Evolutionary conservation across 1,140 invertebrate species (phyloP).

Genomic region (Pissodes strobi): DNA sequence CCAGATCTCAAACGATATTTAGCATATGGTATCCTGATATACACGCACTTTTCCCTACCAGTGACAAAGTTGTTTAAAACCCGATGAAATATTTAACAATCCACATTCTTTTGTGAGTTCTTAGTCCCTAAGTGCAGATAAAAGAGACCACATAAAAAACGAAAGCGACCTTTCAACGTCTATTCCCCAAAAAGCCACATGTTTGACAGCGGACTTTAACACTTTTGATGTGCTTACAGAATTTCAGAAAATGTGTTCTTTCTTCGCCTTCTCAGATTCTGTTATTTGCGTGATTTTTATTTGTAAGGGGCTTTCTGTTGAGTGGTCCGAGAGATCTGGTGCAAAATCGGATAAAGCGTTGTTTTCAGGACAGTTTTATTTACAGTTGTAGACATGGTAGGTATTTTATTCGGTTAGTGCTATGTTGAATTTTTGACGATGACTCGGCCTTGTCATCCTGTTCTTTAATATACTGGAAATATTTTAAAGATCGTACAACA

Average conservation of each 20-base stretch:
- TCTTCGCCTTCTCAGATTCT: conserved; percentile 17
- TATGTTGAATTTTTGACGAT: too few species aligned
- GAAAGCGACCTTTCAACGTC: conserved; percentile 3
- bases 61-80: not conserved
- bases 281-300: conserved; percentile 19
- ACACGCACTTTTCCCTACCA: not conserved
- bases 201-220: conserved; percentile 24
- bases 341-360: too few species aligned
- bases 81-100: not conserved
- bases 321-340: not conserved
- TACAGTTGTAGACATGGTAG: too few species aligned
- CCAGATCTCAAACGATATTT: too few species aligned
- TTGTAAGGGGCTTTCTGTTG: conserved; percentile 11
- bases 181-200: conserved; percentile 10
- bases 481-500: too few species aligned
- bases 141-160: conserved; percentile 13
- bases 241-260: conserved; percentile 22
- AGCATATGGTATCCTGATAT: too few species aligned
- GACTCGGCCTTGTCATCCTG: too few species aligned
- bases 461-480: too few species aligned
- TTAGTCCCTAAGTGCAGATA: conserved; percentile 5
- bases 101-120: not conserved
- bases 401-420: too few species aligned
- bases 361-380: too few species aligned
- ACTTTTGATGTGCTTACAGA: conserved; percentile 23